A percentile compares a stretch with the other conserved stretches of the same genome.
Conservation (phyloP, 2,888 invertebrate genomes). For the Rotaria socialis region DNA sequence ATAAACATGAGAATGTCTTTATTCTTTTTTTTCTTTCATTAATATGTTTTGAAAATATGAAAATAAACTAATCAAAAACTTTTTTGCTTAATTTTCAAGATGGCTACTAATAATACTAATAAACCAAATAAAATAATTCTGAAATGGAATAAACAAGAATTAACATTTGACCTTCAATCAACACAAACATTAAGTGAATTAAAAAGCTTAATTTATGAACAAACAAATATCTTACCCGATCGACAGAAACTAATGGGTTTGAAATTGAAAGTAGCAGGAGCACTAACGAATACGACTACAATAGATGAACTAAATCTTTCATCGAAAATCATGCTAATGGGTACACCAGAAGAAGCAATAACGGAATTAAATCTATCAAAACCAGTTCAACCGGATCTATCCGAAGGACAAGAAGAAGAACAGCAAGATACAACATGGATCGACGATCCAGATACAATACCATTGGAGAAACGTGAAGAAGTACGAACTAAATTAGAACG, state of each 20-base stretch:
- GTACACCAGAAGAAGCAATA: slow-evolving; percentile 79
- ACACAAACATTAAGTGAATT: slow-evolving; percentile 74
- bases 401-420: slow-evolving; percentile 82
- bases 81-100: background rate
- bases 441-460: slow-evolving; percentile 35
- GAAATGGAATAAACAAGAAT: slow-evolving; percentile 90
- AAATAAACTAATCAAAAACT: background rate
- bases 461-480: slow-evolving; percentile 60
- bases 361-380: slow-evolving; percentile 49
- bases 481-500: slow-evolving; percentile 66
- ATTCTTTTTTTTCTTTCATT: no score
- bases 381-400: slow-evolving; percentile 72
- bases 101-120: background rate
- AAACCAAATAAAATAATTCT: slow-evolving; percentile 64
- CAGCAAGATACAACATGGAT: slow-evolving; percentile 67
- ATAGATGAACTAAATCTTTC: slow-evolving; percentile 70
- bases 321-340: slow-evolving; percentile 92
- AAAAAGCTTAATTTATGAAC: slow-evolving; percentile 77
- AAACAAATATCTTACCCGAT: slow-evolving; percentile 84
- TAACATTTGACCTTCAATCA: slow-evolving; percentile 71
- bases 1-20: no score
- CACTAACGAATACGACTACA: slow-evolving; percentile 35
- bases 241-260: slow-evolving; percentile 87
- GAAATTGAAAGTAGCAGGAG: slow-evolving; percentile 68
- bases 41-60: background rate